Evolutionary conservation across 1,140 invertebrate genomes (phyloP).

Genomic region (Drosophila guanche): DNA sequence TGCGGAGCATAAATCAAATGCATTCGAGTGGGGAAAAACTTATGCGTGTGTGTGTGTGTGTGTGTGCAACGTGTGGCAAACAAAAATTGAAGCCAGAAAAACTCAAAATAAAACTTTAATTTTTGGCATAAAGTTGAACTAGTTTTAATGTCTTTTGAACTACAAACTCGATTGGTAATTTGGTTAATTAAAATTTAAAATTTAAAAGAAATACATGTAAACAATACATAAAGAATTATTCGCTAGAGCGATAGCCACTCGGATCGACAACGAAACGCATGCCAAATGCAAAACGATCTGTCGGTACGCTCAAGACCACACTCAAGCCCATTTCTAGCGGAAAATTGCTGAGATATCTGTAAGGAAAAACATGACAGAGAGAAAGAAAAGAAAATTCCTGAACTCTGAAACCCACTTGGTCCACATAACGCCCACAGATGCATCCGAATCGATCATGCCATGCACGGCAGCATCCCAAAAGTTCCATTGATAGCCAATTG

Average conservation of each 20-base stretch:
- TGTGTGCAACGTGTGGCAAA: constrained; percentile 39
- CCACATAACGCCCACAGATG: constrained; percentile 78
- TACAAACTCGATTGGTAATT: constrained; percentile 42
- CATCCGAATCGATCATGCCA: constrained; percentile 76
- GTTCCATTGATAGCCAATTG: constrained; percentile 78
- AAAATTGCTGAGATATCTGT: constrained; percentile 57
- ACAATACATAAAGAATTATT: constrained; percentile 24
- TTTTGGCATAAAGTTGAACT: no score
- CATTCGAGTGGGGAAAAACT: constrained; percentile 37
- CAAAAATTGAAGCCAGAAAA: no score
- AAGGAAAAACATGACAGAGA: not conserved
- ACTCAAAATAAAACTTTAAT: no score
- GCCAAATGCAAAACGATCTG: constrained; percentile 74
- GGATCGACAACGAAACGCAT: constrained; percentile 75
- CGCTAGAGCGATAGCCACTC: constrained; percentile 61
- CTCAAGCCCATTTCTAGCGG: constrained; percentile 73
- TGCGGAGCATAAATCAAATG: constrained; percentile 73
- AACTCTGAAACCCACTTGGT: constrained; percentile 47
- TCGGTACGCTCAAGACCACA: constrained; percentile 70
- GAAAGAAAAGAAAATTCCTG: not conserved
- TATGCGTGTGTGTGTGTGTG: not conserved
- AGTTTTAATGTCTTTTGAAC: no score
- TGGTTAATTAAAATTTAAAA: constrained; percentile 37
- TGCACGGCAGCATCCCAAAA: constrained; percentile 71
- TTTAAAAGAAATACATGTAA: constrained; percentile 19